A percentile compares a stretch with the other conserved stretches of the same genome.
Evolutionary conservation across 2,888 invertebrate genomes (phyloP).

Genomic region (Lycophotia porphyrea): DNA sequence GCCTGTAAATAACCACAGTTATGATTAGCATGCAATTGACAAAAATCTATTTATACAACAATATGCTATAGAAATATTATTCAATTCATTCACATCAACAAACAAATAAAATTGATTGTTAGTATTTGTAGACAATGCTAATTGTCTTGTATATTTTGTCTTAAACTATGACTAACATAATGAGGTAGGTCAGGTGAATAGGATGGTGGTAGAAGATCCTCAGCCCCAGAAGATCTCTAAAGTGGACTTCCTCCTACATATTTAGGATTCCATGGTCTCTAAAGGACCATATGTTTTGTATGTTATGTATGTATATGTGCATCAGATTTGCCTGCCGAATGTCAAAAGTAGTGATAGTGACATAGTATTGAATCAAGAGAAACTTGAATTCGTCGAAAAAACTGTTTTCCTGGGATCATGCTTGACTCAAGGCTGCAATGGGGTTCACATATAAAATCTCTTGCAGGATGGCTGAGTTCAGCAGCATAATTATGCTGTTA

Average conservation of each 20-base stretch:
- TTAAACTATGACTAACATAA: neutral
- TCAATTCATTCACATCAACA: conserved; percentile 17
- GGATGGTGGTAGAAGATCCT: neutral
- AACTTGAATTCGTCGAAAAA: too few relatives aligned
- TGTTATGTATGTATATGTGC: too few relatives aligned
- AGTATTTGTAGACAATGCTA: conserved; percentile 14
- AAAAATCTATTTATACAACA: conserved; percentile 3
- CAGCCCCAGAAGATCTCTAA: neutral
- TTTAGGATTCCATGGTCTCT: neutral
- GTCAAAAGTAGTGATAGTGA: too few relatives aligned
- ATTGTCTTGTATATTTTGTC: neutral
- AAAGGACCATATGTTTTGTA: neutral
- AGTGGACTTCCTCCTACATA: neutral
- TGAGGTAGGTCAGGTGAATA: neutral
- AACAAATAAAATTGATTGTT: conserved; percentile 18
- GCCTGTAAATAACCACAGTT: neutral
- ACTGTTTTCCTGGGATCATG: too few relatives aligned
- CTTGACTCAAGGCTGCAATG: too few relatives aligned
- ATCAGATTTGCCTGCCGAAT: too few relatives aligned
- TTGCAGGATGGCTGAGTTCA: too few relatives aligned
- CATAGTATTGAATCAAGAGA: too few relatives aligned
- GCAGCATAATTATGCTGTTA: too few relatives aligned
- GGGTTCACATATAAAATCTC: too few relatives aligned
- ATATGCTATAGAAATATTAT: conserved; percentile 8
- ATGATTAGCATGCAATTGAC: neutral